Evolutionary conservation across 2,797 vertebrate genomes (phyloP).

Genomic region (Taeniopygia guttata): DNA sequence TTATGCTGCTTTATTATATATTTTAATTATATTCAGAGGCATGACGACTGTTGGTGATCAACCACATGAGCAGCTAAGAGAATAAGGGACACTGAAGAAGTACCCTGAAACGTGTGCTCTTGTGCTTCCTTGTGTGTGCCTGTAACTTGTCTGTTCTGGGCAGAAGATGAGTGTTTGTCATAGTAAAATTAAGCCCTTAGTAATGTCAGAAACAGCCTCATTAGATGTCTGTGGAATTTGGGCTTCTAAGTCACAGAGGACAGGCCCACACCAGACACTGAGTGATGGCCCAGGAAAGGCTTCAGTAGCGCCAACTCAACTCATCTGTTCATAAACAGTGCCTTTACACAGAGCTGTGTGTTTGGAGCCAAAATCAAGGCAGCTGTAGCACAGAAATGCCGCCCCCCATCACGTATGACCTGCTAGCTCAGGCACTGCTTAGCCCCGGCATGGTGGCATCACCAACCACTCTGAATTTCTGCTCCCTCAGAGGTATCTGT

Average conservation of each 20-base stretch:
- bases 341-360: not conserved
- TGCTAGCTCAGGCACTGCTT: not conserved
- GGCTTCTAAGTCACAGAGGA: not conserved
- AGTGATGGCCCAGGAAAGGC: not conserved
- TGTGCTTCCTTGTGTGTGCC: not conserved
- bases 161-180: not conserved
- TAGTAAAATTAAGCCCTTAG: not conserved
- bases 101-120: fast-evolving
- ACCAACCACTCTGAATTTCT: not conserved
- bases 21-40: not conserved
- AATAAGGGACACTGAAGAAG: not conserved
- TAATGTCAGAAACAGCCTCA: not conserved
- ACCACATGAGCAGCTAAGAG: not conserved
- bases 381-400: not conserved
- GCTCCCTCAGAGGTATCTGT: not conserved
- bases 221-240: not conserved
- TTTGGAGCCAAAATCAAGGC: not conserved
- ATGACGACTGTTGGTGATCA: not conserved
- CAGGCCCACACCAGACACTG: fast-evolving
- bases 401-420: fast-evolving
- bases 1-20: not conserved
- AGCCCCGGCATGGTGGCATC: not conserved
- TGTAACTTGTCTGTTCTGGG: not conserved
- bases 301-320: not conserved
- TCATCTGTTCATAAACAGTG: not conserved